Base-by-base conservation (phyloP, 1,140 invertebrate genomes). In the Glossosoma conforme region DNA sequence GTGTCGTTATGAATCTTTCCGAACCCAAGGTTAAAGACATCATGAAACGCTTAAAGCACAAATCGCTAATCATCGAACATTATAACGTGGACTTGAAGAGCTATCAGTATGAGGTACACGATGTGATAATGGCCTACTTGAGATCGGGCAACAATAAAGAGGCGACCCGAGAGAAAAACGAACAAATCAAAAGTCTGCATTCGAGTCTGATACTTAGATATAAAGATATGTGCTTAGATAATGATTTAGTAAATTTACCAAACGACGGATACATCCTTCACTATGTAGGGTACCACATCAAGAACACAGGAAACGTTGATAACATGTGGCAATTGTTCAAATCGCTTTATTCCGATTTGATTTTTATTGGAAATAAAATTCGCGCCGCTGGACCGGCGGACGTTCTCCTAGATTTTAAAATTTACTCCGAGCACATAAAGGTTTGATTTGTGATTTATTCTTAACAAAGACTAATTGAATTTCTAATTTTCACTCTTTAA, bases 281-380 rank as follows among this genome's bases (percentile, higher is more conserved):
- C 22, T 50, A 54, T 30, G 51, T 58, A 11, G 56, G 51, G 4
- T 54, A 58, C 25, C 56, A 58, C 47, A 48, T 57, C 15, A 19
- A 13, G 10, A 52, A 49, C 33, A 48, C 33, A 17, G 18, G 40
- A 28, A 48, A 52, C 43, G 0, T 32, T 17, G 38, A 57, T 14
- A 38, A 49, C 9, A 49, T 45, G 41, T 49, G 28, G 19, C 20
- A 45, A 14, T 17, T 47, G 10, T 58, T 58, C 40, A 6, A 50
- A 28, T 44, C 22, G 10, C 44, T 58, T 6, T 58, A 42, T 19
- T 46, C 20, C 10, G 38, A 58, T 22, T 45, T 58, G 9, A 20
- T 44, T 22, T 58, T 54, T 22, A 47, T 58, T 13, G 56, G 56
- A n/a, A 58, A 54, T 22, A 58, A 54, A 35, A 54, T 58, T 22